Conservation (phyloP, 1,140 invertebrate genomes). For the Trypoxylus dichotomus region DNA sequence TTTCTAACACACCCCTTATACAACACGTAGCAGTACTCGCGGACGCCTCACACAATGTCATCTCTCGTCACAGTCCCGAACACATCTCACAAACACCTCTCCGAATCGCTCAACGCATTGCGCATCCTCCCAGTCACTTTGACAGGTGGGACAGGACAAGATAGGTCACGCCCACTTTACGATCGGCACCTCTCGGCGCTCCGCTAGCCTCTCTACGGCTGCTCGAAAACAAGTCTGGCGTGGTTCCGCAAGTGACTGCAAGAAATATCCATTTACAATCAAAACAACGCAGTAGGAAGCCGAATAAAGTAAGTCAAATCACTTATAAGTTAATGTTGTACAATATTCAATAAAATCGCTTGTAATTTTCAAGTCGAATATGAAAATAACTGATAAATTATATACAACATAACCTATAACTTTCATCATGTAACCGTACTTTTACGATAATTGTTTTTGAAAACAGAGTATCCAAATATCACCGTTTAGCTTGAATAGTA, state of each 20-base stretch:
- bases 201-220: slow-evolving; percentile 42
- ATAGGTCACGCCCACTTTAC: slow-evolving; percentile 45
- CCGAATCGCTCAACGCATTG: slow-evolving; percentile 36
- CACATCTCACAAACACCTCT: slow-evolving; percentile 45
- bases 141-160: slow-evolving; percentile 50
- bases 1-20: slow-evolving; percentile 35
- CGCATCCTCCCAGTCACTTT: slow-evolving; percentile 53
- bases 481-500: neutral
- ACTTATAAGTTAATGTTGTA: no score
- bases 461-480: slow-evolving; percentile 9
- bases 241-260: neutral
- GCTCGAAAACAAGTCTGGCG: slow-evolving; percentile 24
- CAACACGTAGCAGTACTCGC: slow-evolving; percentile 12
- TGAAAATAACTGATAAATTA: slow-evolving; percentile 22
- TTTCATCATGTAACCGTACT: slow-evolving; percentile 41
- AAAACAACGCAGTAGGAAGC: neutral
- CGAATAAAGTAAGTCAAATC: no score
- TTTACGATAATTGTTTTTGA: slow-evolving; percentile 1
- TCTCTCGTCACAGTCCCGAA: slow-evolving; percentile 52
- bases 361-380: neutral
- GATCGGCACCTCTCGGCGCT: slow-evolving; percentile 38
- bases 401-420: slow-evolving; percentile 42
- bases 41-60: slow-evolving; percentile 48
- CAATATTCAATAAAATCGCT: neutral
- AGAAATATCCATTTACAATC: neutral